A percentile compares a stretch with the other conserved stretches of the same genome.
Conservation (phyloP, 2,797 vertebrate species). For the Podargus strigoides region DNA sequence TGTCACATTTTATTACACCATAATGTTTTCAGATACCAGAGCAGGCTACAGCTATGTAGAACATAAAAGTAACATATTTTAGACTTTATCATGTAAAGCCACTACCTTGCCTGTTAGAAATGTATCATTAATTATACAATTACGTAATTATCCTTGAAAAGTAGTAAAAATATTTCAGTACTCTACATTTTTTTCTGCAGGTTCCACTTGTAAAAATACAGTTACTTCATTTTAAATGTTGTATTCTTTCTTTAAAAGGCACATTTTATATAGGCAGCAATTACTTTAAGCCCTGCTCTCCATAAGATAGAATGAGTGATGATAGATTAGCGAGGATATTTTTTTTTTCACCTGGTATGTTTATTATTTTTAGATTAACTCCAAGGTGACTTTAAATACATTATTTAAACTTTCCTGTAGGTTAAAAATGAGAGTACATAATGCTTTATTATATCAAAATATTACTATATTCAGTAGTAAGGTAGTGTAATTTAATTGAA, state of each 20-base stretch:
- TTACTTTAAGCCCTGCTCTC: background rate
- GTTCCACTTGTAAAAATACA: background rate
- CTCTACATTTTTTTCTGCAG: background rate
- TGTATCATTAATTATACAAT: background rate
- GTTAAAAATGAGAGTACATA: background rate
- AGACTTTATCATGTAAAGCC: background rate
- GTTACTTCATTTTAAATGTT: background rate
- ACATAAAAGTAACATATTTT: background rate
- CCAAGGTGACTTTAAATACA: background rate
- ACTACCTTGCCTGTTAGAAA: background rate
- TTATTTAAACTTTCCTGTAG: background rate
- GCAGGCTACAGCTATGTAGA: background rate
- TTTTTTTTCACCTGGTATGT: background rate
- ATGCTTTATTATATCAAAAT: background rate
- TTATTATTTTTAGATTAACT: constrained; percentile 22
- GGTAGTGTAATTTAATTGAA: background rate
- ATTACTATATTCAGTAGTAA: background rate
- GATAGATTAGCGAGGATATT: background rate
- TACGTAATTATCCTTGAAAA: background rate
- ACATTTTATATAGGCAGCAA: background rate
- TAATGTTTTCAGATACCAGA: background rate
- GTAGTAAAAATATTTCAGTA: background rate
- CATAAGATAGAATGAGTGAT: background rate
- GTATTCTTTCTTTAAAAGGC: background rate
- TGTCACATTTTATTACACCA: background rate